These are phyloP conservation scores for Pristis pectinata DNA, from an alignment of 2,797 vertebrate species.

Conservation along the genomic window DNA sequence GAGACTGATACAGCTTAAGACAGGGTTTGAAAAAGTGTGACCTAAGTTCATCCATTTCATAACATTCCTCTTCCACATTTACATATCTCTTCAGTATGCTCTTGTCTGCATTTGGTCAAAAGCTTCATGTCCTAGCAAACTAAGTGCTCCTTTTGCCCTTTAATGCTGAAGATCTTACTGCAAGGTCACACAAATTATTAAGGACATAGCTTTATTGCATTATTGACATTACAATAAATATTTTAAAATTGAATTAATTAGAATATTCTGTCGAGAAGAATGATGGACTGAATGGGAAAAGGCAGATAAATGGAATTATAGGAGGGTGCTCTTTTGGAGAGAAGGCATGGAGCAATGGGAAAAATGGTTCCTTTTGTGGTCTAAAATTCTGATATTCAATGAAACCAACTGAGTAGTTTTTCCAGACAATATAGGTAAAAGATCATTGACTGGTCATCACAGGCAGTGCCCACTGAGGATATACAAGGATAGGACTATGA, in stretches of 20 bases:
- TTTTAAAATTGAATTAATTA: not conserved
- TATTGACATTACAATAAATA: not conserved
- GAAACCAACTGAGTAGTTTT: not conserved
- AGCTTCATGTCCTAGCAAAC: not conserved
- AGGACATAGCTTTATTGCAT: not conserved
- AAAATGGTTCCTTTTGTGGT: not conserved
- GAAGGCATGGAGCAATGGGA: not conserved
- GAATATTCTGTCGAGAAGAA: not conserved
- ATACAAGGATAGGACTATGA: too few relatives aligned
- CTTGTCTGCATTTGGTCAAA: not conserved
- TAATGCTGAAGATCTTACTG: not conserved
- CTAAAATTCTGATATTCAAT: not conserved
- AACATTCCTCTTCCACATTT: not conserved
- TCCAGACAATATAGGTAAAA: not conserved
- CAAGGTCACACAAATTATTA: not conserved
- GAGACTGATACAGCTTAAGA: not conserved
- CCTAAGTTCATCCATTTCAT: not conserved
- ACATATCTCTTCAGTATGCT: not conserved
- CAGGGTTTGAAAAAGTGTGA: not conserved
- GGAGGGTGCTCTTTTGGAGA: not conserved
- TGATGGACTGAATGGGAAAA: too few relatives aligned
- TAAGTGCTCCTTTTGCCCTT: not conserved
- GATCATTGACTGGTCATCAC: not conserved
- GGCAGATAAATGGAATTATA: not conserved
- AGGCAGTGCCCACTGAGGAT: not conserved